phyloP scores from a whole-genome alignment of 2,888 invertebrate species.

The Drosophila demipolita region DNA sequence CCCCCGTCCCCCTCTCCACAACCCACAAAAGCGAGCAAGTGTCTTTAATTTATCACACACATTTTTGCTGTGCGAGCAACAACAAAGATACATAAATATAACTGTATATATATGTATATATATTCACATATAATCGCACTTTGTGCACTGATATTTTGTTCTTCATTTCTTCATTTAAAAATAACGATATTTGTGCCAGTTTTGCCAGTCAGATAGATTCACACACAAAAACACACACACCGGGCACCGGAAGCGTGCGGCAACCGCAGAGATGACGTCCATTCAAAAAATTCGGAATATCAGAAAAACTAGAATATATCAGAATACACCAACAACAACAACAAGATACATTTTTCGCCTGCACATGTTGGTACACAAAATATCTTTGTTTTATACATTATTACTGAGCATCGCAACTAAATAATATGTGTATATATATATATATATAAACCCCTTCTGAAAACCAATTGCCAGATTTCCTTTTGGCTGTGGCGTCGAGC shows the following conservation, averaged over 20 bases:
- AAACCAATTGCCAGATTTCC: constrained; percentile 15
- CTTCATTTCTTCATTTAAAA: constrained; percentile 71
- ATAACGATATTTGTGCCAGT: constrained; percentile 74
- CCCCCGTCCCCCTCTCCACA: not conserved
- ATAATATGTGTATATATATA: constrained; percentile 41
- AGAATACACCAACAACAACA: not conserved
- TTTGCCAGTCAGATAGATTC: constrained; percentile 45
- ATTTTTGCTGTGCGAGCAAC: constrained; percentile 36
- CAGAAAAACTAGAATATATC: constrained; percentile 23
- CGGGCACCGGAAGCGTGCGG: constrained; percentile 70
- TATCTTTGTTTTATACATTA: constrained; percentile 27
- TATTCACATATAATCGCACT: constrained; percentile 47
- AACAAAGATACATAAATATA: constrained; percentile 36
- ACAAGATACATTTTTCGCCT: constrained; percentile 37
- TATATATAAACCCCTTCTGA: constrained; percentile 18
- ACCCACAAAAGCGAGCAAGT: constrained; percentile 26
- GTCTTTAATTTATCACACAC: constrained; percentile 60
- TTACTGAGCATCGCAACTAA: constrained; percentile 62
- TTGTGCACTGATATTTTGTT: constrained; percentile 63
- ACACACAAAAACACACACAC: constrained; percentile 4
- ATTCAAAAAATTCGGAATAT: constrained; percentile 54
- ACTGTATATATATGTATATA: not conserved
- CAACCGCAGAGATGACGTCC: constrained; percentile 67
- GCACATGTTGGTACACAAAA: constrained; percentile 37
- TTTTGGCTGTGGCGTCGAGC: not conserved